Conservation (phyloP, 2,888 invertebrate species). For the Xanthia icteritia region DNA sequence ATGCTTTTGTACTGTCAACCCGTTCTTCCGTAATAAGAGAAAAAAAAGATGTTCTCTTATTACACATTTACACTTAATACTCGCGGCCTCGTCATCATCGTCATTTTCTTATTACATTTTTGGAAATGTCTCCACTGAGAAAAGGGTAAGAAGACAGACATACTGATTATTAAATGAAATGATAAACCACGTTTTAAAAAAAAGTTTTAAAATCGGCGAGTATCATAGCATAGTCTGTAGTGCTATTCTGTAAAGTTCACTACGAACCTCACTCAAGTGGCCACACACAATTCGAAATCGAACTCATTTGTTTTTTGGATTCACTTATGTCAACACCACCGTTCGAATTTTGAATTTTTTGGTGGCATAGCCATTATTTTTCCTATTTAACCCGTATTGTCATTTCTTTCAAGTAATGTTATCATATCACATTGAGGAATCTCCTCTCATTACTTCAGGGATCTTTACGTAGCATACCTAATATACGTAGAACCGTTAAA, state of each 20-base stretch:
- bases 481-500: neutral
- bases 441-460: neutral
- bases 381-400: too few species aligned
- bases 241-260: neutral
- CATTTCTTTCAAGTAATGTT: neutral
- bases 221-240: too few species aligned
- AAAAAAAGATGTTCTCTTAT: neutral
- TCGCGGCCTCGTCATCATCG: too few species aligned
- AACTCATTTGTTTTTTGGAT: too few species aligned
- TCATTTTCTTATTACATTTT: neutral
- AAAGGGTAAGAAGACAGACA: neutral
- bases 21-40: neutral
- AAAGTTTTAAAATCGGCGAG: neutral
- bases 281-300: too few species aligned
- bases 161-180: conserved; percentile 1
- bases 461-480: too few species aligned
- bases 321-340: too few species aligned
- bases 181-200: too few species aligned
- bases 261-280: neutral
- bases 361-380: neutral
- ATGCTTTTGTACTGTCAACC: neutral
- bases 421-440: neutral
- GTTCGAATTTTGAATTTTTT: neutral
- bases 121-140: conserved; percentile 4
- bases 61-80: too few species aligned